phyloP scores from a whole-genome alignment of 2,797 vertebrate species.

The Pseudochaenichthys georgianus region DNA sequence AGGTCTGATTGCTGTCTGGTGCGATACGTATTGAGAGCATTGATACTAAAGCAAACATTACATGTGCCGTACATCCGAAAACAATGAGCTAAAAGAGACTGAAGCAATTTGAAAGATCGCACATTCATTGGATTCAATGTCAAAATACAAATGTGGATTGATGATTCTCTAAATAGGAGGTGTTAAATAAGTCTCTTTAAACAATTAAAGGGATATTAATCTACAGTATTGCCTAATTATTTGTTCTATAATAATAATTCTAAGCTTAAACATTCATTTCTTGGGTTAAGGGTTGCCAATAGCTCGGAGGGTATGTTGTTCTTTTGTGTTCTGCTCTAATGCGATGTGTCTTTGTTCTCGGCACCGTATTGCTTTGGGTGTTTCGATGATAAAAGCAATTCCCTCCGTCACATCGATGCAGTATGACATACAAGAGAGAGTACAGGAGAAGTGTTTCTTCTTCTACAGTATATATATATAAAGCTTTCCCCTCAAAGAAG shows the following conservation, averaged over 20 bases:
- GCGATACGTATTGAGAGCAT: background rate
- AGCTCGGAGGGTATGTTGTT: slow-evolving; percentile 22
- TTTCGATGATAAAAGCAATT: slow-evolving; percentile 56
- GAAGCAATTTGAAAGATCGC: background rate
- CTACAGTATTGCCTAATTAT: background rate
- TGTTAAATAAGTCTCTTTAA: background rate
- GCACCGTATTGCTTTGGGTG: slow-evolving; percentile 28
- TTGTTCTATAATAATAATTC: background rate
- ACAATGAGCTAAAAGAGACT: background rate
- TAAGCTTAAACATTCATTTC: background rate
- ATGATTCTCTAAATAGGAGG: slow-evolving; percentile 3
- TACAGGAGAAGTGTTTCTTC: slow-evolving; percentile 36
- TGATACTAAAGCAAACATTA: background rate
- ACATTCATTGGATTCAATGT: background rate
- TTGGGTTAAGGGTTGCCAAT: slow-evolving; percentile 16
- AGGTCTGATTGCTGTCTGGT: background rate
- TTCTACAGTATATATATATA: background rate
- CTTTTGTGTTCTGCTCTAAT: slow-evolving; percentile 42
- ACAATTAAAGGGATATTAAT: background rate
- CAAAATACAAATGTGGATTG: background rate
- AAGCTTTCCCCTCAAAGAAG: slow-evolving; percentile 36
- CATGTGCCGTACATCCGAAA: background rate
- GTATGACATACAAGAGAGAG: slow-evolving; percentile 34
- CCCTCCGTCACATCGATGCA: slow-evolving; percentile 35
- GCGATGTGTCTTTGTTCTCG: slow-evolving; percentile 26